Evolutionary conservation across 2,888 invertebrate species (phyloP), one percentile per base, ranked within the genome.

Genomic region (Dermolepida albohirtum): DNA sequence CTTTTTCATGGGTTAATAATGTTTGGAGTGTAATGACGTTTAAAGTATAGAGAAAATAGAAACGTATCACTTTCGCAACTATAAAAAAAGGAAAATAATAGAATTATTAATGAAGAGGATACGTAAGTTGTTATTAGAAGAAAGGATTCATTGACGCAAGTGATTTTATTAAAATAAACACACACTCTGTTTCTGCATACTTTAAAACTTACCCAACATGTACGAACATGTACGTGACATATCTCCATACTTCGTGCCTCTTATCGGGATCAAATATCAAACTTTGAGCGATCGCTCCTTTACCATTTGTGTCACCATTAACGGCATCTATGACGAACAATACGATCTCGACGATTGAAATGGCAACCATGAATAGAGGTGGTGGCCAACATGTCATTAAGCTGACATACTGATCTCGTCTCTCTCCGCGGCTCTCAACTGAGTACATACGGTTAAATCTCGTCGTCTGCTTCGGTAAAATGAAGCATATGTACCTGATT

Each of bases 211-310:
- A 93, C 92, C 96, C 96, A 70, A 95, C 92, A 83, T 98, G 98
- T 17, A 98, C 95, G 80, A 98, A 91, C 96, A 97, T 97, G 80
- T 99, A 99, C 0, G 95, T 93, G 57, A 97, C 77, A 81, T 91
- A 98, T 77, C 98, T 87, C 98, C 98, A 99, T 0, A 91, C 92
- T 84, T 99, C 93, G 64, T 90, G 87, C 70, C 97, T 88, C 78
- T 89, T 89, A 69, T 89, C 86, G 0, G 98, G 98, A 84, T 95
- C 91, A 83, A 96, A 97, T 72, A 98, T 95, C 74, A 97, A 90
- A 1, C 91, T 82, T 64, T 89, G 89, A 5, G 94, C 92, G 41
- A 93, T 89, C 0, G 95, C 94, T 0, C 96, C 95, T 34, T 90
- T 77, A 12, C 74, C 70, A 11, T 27, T 47, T 75, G 75, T 78